Conservation (phyloP, 53 echinoderm and acorn worm species). For the Paelopatides confundens region DNA sequence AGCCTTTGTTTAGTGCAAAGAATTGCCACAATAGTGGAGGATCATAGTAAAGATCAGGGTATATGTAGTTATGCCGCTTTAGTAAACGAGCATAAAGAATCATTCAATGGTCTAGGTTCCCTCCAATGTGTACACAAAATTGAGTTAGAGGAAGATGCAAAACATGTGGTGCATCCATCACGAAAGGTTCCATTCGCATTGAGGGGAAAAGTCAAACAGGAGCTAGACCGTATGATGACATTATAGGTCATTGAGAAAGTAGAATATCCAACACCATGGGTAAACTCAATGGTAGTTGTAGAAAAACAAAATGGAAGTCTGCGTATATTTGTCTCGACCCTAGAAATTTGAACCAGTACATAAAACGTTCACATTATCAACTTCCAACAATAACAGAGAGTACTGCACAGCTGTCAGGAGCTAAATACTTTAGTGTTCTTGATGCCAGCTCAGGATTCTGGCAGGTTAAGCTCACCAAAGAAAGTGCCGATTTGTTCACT, state of each 20-base stretch:
- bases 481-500: conserved; percentile 44
- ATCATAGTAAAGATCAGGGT: no score
- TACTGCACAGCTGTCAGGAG: conserved; percentile 33
- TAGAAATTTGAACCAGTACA: conserved; percentile 54
- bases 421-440: conserved; percentile 52
- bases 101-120: no score
- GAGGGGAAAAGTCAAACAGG: conserved; percentile 53
- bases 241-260: conserved; percentile 31
- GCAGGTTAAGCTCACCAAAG: conserved; percentile 50
- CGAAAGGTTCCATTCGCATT: no score
- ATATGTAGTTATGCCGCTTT: no score
- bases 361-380: conserved; percentile 56
- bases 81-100: no score
- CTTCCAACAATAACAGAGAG: conserved; percentile 54
- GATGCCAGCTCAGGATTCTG: conserved; percentile 72
- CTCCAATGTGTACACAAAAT: conserved; percentile 34
- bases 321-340: conserved; percentile 61
- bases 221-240: conserved; percentile 45
- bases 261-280: conserved; percentile 60
- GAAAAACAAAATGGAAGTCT: conserved; percentile 68
- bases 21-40: background rate
- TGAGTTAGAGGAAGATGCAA: conserved; percentile 30
- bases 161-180: conserved; percentile 50
- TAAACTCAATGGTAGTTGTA: conserved; percentile 61
- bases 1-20: background rate